Base-by-base conservation (phyloP, 2,888 invertebrate genomes). In the Meiosimyza platycephala region DNA sequence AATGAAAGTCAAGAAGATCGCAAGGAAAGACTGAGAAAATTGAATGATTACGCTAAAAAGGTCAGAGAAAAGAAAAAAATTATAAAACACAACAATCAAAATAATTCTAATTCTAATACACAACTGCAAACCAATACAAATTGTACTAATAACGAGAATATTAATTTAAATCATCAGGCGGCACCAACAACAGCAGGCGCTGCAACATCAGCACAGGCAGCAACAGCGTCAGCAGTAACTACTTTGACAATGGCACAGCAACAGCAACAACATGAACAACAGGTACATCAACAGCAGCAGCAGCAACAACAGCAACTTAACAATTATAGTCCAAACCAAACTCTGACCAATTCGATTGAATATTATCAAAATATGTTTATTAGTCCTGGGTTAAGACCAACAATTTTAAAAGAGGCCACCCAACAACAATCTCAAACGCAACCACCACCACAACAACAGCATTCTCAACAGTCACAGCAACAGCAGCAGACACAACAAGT, bases 1-100 rank as follows among this genome's bases (percentile, higher is more conserved):
- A 85, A 82, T 73, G 87, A 87, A 75, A 78, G 83, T 12, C 78
- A 80, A 55, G 87, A 87, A 33, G 86, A 87, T 78, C 85, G 87
- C 74, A 85, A 86, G 84, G 86, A 87, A 75, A 83, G 87, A 81
- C 84, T 87, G 82, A 85, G 85, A 80, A 87, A 87, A 81, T 80
- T 87, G 78, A 87, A 87, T 80, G 87, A 87, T 75, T 87, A 87
- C 77, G 87, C 87, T 77, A 87, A 87, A 85, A 87, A 85, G 85
- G 86, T 87, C 84, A 85, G 87, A 84, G 84, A 85, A 83, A 85
- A 85, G 85, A 87, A 87, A 84, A 85, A 86, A 84, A 80, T 80
- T 81, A 77, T 84, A 79, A 86, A 86, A 79, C 83, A 84, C 77
- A 82, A 76, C 75, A 79, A 78, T 75, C 79, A 78, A 75, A 77